Evolutionary conservation across 1,140 invertebrate species (phyloP).

Genomic region (Cepaea nemoralis): DNA sequence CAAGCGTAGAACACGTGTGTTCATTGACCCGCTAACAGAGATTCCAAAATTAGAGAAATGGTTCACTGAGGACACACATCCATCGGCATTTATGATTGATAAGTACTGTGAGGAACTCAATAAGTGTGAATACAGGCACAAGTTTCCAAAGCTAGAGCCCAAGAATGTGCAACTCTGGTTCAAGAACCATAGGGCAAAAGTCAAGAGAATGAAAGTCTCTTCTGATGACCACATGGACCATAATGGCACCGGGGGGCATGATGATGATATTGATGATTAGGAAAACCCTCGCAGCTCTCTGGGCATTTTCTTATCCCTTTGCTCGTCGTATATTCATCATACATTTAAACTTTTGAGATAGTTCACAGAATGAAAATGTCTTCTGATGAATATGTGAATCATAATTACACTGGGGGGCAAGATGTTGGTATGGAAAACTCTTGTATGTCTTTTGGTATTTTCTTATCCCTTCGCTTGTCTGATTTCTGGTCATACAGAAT

Average conservation of each 20-base stretch:
- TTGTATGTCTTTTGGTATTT: too few relatives aligned
- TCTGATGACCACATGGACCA: not conserved
- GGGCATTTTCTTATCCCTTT: not conserved
- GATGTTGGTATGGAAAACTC: too few relatives aligned
- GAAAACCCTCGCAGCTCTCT: not conserved
- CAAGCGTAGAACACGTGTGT: slow-evolving; percentile 93
- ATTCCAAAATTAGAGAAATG: slow-evolving; percentile 95
- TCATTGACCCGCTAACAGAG: slow-evolving; percentile 98
- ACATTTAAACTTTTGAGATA: too few relatives aligned
- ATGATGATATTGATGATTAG: slow-evolving; percentile 33
- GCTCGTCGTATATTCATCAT: too few relatives aligned
- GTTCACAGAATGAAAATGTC: too few relatives aligned
- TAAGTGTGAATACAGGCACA: slow-evolving; percentile 88
- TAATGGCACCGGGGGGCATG: not conserved
- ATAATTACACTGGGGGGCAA: too few relatives aligned
- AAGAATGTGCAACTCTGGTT: slow-evolving; percentile 96
- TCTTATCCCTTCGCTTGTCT: too few relatives aligned
- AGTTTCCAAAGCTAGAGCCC: slow-evolving; percentile 94
- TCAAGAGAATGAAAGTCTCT: slow-evolving; percentile 81
- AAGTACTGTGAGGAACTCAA: slow-evolving; percentile 97
- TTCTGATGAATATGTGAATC: not conserved
- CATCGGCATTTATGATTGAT: slow-evolving; percentile 94
- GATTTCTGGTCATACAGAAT: too few relatives aligned
- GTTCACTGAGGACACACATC: slow-evolving; percentile 97
- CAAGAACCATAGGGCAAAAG: slow-evolving; percentile 94